These are phyloP conservation scores for Ifrita kowaldi DNA, from an alignment of 2,113 vertebrate genomes.

Conservation along the genomic window DNA sequence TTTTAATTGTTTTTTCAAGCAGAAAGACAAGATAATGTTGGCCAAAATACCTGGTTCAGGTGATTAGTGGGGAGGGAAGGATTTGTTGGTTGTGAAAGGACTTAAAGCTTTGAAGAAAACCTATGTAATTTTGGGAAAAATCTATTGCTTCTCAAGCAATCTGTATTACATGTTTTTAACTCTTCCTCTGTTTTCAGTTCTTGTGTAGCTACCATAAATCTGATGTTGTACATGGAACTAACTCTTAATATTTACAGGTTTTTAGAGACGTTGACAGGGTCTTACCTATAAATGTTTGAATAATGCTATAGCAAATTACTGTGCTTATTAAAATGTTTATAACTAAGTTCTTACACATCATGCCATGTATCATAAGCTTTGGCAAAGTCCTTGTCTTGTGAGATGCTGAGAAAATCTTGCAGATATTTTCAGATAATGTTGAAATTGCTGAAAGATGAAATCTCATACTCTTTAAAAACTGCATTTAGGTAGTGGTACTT, in stretches of 20 bases:
- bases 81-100: background rate
- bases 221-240: background rate
- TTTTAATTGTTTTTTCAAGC: background rate
- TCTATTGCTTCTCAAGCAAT: background rate
- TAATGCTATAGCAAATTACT: background rate
- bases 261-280: background rate
- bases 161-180: background rate
- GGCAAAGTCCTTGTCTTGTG: background rate
- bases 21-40: background rate
- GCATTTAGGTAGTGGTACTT: background rate
- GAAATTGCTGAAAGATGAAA: background rate
- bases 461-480: background rate
- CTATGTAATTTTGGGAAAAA: background rate
- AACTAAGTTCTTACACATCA: background rate
- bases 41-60: background rate
- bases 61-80: background rate
- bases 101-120: background rate
- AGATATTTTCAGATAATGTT: background rate
- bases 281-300: background rate
- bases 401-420: background rate
- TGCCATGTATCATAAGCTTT: background rate
- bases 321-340: background rate
- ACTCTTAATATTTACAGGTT: background rate
- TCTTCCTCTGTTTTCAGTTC: background rate
- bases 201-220: background rate